Conservation (phyloP, 1,140 invertebrate genomes). For the Daktulosphaira vitifoliae region DNA sequence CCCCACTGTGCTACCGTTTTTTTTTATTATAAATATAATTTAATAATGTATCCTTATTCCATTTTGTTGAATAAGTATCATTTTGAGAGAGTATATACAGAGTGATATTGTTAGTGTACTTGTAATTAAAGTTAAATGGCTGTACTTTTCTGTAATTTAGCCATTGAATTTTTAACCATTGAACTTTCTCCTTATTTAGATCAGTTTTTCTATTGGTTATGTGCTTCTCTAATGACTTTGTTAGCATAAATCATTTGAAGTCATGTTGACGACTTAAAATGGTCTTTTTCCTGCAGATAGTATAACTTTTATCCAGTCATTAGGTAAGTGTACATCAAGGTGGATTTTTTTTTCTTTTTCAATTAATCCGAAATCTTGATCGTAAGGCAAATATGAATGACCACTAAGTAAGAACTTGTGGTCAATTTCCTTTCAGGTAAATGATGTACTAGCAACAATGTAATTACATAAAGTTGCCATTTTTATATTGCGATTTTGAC, state of each 20-base stretch:
- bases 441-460: background rate
- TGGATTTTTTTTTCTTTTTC: background rate
- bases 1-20: no score
- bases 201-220: background rate
- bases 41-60: no score
- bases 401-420: background rate
- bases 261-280: background rate
- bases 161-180: background rate
- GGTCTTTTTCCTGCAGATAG: background rate
- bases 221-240: background rate
- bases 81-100: no score
- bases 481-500: background rate
- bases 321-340: background rate
- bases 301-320: background rate
- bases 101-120: conserved; percentile 3
- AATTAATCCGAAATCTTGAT: background rate
- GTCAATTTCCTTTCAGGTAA: background rate
- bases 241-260: background rate
- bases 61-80: no score
- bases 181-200: background rate
- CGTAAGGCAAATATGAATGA: background rate
- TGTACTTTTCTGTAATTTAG: background rate
- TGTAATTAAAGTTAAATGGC: background rate
- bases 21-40: no score
- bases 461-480: background rate